phyloP scores from a whole-genome alignment of 1,140 invertebrate species.

The Drosophila willistoni region DNA sequence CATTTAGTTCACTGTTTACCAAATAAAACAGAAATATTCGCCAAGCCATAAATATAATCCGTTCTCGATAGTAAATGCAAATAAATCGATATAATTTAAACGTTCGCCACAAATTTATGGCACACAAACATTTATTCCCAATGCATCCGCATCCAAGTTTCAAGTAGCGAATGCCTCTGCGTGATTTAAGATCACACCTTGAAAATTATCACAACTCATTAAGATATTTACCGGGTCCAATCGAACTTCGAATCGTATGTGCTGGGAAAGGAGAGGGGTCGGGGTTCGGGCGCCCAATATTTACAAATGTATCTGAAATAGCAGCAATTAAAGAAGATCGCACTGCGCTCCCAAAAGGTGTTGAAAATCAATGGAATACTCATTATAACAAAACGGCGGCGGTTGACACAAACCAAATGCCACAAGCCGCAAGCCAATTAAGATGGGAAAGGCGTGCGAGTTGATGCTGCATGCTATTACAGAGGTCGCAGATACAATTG shows the following conservation, averaged over 20 bases:
- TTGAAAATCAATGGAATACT: slow-evolving; percentile 72
- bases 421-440: slow-evolving; percentile 64
- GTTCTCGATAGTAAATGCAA: slow-evolving; percentile 26
- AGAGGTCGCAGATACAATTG: slow-evolving; percentile 40
- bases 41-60: slow-evolving; percentile 51
- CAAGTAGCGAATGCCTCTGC: slow-evolving; percentile 1
- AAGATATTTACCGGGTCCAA: slow-evolving; percentile 55
- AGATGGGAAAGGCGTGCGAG: slow-evolving; percentile 34
- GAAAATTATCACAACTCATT: slow-evolving; percentile 65
- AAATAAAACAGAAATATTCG: slow-evolving; percentile 50
- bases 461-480: slow-evolving; percentile 23
- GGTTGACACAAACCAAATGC: slow-evolving; percentile 77
- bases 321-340: slow-evolving; percentile 62
- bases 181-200: slow-evolving; percentile 55
- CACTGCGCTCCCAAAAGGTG: slow-evolving; percentile 52
- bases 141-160: slow-evolving; percentile 40
- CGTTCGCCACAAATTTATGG: slow-evolving; percentile 38
- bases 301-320: slow-evolving; percentile 61
- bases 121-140: slow-evolving; percentile 31
- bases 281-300: slow-evolving; percentile 33
- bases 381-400: slow-evolving; percentile 69
- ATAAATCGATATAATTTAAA: slow-evolving; percentile 67
- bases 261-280: not conserved
- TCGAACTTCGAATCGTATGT: not conserved
- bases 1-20: slow-evolving; percentile 53